Evolutionary conservation across 2,113 vertebrate species (phyloP).

Genomic region (Tachuris rubrigastra): DNA sequence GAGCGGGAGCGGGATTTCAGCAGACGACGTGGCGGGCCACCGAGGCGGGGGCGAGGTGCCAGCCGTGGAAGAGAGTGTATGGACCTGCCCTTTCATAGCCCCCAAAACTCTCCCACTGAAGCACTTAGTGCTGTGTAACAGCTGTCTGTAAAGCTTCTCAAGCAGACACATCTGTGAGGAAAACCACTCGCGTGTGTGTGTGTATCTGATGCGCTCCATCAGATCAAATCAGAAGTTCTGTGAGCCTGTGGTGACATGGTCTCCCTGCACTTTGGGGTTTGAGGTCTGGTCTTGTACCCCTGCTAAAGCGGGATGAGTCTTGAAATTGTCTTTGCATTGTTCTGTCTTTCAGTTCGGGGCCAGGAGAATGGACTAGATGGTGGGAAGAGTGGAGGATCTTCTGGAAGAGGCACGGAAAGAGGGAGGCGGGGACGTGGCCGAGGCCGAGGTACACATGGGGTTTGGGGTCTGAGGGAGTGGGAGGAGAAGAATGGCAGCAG

Average conservation of each 20-base stretch:
- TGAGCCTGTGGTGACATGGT: rapidly evolving
- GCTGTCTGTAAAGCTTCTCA: not conserved
- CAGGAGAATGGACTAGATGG: slow-evolving; percentile 96
- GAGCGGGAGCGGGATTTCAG: slow-evolving; percentile 91
- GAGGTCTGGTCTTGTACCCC: not conserved
- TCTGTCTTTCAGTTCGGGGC: slow-evolving; percentile 83
- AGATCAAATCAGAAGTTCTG: not conserved
- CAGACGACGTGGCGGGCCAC: slow-evolving; percentile 86
- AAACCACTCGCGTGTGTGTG: not conserved
- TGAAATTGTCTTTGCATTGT: not conserved
- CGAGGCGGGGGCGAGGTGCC: slow-evolving; percentile 85
- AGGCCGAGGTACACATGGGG: slow-evolving; percentile 83
- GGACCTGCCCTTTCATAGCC: slow-evolving; percentile 29
- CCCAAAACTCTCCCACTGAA: not conserved
- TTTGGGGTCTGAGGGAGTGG: not conserved
- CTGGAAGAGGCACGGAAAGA: slow-evolving; percentile 89
- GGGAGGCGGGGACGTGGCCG: slow-evolving; percentile 90
- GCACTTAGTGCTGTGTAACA: not conserved
- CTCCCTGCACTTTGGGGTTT: not conserved
- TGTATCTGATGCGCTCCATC: not conserved
- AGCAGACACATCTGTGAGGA: not conserved
- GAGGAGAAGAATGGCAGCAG: not conserved
- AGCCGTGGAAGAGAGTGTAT: slow-evolving; percentile 95
- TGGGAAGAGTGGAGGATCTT: slow-evolving; percentile 82
- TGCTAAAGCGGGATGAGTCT: not conserved